Evolutionary conservation across 2,113 vertebrate species (phyloP), one percentile per base, ranked within the genome.

Genomic region (Tinamus guttatus): DNA sequence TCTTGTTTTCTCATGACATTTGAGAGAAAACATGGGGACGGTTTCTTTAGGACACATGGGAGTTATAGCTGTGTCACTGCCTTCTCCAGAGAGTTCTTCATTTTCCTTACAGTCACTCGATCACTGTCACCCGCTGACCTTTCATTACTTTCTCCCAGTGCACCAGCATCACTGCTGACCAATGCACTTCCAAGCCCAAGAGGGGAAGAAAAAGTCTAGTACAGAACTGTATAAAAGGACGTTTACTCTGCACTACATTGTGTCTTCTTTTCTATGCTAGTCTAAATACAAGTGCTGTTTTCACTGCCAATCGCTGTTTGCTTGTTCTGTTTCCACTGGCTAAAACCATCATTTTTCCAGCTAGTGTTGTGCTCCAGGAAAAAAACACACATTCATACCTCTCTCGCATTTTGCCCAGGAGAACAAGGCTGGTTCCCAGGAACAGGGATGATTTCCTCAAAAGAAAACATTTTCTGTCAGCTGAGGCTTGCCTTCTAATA

Each of bases 1-100:
- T 85, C 90, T 58, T 67, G 73, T 90, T 96, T 96, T 96, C 96
- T 96, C 93, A 96, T 74, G 96, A 95, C 92, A 96, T 92, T 91
- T 91, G 80, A 92, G 88, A 80, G 85, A 84, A 94, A 76, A 80
- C 80, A 85, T 40, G 87, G 94, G 73, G 94, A 91, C 15, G 1
- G 79, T 83, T 97, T 92, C 89, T 71, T 45, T 20, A 20, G 59
- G 88, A 78, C 87, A 62, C 82, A 71, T 49, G 87, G 85, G 94
- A 95, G 54, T 60, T 77, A 52, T 11, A 67, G 89, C 91, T 85
- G 83, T 90, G 94, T 91, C 78, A 75, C 69, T 88, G 92, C 71
- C 86, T 95, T 89, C 86, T 81, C 88, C 81, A 76, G 95, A 96
- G 95, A 92, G 71, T 28, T 87, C 81, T 30, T 51, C 7, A 0